Base-by-base conservation (phyloP, 1,140 invertebrate species). In the Idris sp. region DNA sequence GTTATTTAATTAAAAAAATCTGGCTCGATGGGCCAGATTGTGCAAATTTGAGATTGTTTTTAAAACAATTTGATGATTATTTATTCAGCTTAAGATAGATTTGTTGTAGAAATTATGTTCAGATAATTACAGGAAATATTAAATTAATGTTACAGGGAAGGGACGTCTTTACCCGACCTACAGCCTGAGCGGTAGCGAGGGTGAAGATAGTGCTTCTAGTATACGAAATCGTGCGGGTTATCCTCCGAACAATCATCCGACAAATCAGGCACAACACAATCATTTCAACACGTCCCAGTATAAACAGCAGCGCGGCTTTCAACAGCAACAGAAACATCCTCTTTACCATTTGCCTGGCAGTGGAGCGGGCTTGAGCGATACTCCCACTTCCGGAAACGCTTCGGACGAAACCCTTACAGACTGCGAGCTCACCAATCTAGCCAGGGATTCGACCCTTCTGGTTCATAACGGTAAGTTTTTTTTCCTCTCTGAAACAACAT, bases 361-460 rank as follows among this genome's bases (percentile, higher is more conserved):
- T 76, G 85, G 85, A 7, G 90, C 90, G 43, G 92, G 92, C 26
- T 89, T 93, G 33, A 92, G 92, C 74, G 92, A 93, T 84, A 93
- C 92, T 69, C 92, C 93, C 0, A 92, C 92, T 28, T 93, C 92
- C 9, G 93, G 93, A 75, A 93, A 93, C 91, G 92, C 91, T 11
- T 93, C 92, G 30, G 93, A 94, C 91, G 93, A 93, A 10, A 94
- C 93, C 0, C 89, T 94, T 59, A 94, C 93, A 4, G 93, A 94
- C 83, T 93, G 92, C 6, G 93, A 95, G 84, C 88, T 94, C 72
- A 92, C 93, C 69, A 86, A 86, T 46, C 89, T 94, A 64, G 92
- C 93, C 36, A 90, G 92, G 74, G 92, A 93, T 83, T 93, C 92
- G 1, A 93, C 93, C 28, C 90, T 93, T 25, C 91, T 93, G 56